Evolutionary conservation across 2,113 vertebrate species (phyloP).

Genomic region (Centropus unirufus): DNA sequence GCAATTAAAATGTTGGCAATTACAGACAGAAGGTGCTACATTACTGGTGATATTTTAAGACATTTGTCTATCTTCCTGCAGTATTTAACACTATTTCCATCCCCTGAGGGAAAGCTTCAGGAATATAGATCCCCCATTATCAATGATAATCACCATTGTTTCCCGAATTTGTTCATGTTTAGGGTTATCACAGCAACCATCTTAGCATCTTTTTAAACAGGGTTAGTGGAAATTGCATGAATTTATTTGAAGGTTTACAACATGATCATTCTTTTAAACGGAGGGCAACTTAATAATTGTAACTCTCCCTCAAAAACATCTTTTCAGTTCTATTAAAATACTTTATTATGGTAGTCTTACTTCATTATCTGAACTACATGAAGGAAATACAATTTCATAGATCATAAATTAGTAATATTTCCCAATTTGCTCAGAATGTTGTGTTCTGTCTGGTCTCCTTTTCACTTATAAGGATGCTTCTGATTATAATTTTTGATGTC

Average conservation of each 20-base stretch:
- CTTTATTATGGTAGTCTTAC: background rate
- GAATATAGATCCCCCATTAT: background rate
- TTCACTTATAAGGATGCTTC: background rate
- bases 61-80: background rate
- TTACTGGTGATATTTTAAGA: background rate
- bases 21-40: background rate
- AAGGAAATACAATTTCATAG: background rate
- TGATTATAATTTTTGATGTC: background rate
- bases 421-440: background rate
- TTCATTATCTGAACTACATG: background rate
- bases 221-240: background rate
- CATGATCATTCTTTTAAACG: background rate
- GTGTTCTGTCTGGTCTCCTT: background rate
- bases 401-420: background rate
- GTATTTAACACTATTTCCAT: background rate
- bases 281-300: background rate
- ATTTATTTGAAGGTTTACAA: background rate
- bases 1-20: background rate
- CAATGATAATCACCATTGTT: background rate
- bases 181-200: background rate
- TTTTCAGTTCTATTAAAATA: background rate
- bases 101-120: background rate
- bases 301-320: background rate
- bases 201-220: background rate
- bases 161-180: background rate